Evolutionary conservation across 2,113 vertebrate species (phyloP), one percentile per base, ranked within the genome.

Genomic region (Tretioscincus oriximinensis): DNA sequence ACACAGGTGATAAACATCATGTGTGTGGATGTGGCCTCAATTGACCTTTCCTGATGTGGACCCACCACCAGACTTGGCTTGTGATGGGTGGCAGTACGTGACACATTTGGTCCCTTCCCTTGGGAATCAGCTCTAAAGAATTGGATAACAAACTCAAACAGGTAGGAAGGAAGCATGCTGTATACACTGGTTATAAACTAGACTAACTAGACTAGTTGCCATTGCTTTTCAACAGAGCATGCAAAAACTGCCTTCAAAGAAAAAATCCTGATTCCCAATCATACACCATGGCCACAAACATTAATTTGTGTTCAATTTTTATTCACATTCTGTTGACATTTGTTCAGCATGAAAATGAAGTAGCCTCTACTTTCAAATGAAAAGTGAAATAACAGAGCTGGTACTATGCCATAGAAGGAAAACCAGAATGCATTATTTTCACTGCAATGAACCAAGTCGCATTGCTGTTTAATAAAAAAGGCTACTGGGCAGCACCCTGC

Each of bases 401-500:
- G 77, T 79, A 86, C 64, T 31, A 7, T 82, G 84, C 90, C 88
- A 93, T 72, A 80, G 84, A 79, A 73, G 81, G 85, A 88, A 91
- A 91, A 73, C 82, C 73, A 89, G 45, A 71, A 83, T 41, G 74
- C 80, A 81, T 81, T 90, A 58, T 4, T 88, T 91, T 90, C 86
- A 80, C 71, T 82, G 75, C 84, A 81, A 84, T 75, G 85, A 89
- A 88, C 83, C n/a, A n/a, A 93, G 77, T 28, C 74, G 88, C 86
- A 85, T 91, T 86, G 83, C 83, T 83, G 73, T 88, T 91, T 63
- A 61, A 89, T 77, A 85, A 47, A 45, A 85, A 47, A 45, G 54
- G 71, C 79, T 80, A 90, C 73, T 70, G 84, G 82, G 80, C 64
- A 80, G 35, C 73, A 69, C 41, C n/a, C 47, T 78, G 77, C 69